These are phyloP conservation scores for Tipula lateralis DNA, from an alignment of 2,888 invertebrate genomes.

Conservation along the genomic window DNA sequence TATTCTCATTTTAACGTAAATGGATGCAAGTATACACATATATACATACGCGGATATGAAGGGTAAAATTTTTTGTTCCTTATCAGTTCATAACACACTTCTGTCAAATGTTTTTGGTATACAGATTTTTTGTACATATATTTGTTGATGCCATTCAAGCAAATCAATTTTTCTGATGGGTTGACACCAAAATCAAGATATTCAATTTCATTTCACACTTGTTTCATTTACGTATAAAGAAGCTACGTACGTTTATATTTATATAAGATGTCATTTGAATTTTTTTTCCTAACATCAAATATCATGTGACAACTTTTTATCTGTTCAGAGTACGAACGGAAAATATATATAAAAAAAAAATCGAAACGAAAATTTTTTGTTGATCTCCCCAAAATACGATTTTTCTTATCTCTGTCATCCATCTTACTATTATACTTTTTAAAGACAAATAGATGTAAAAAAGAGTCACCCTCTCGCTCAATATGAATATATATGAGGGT, in stretches of 20 bases:
- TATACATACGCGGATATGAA: background rate
- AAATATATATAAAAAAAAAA: background rate
- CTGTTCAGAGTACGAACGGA: background rate
- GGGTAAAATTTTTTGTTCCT: background rate
- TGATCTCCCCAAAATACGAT: constrained; percentile 1
- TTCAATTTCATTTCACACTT: constrained; percentile 24
- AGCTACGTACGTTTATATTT: background rate
- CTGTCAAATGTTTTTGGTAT: background rate
- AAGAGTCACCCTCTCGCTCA: background rate
- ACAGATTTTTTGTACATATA: background rate
- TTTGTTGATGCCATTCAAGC: background rate
- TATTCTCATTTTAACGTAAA: background rate
- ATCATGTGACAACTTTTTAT: constrained; percentile 19
- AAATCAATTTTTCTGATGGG: constrained; percentile 24
- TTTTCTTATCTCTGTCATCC: background rate
- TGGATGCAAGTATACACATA: background rate
- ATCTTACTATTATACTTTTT: constrained; percentile 5
- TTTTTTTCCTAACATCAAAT: constrained; percentile 21
- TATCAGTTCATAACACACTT: constrained; percentile 19
- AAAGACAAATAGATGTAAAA: constrained; percentile 24
- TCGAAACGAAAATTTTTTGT: background rate
- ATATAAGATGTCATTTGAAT: background rate
- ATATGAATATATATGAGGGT: background rate
- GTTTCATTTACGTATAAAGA: background rate
- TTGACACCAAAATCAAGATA: constrained; percentile 24